Conservation (phyloP, 2,113 vertebrate genomes). For the Ciconia maguari region DNA sequence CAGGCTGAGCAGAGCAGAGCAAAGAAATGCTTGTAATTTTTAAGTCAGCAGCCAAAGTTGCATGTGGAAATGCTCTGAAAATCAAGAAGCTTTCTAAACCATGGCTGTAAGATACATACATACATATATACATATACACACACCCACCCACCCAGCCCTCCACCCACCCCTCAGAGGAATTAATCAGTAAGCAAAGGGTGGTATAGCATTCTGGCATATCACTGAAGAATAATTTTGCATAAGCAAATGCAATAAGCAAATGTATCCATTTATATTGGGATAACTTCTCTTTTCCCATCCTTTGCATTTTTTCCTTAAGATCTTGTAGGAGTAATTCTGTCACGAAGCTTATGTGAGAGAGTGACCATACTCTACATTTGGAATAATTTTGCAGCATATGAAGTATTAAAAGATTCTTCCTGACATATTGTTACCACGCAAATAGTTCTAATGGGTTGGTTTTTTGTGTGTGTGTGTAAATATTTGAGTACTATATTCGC, state of each 20-base stretch:
- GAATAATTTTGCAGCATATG: not conserved
- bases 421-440: not conserved
- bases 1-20: not conserved
- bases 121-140: too few relatives aligned
- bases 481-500: not conserved
- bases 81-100: not conserved
- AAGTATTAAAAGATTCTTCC: conserved; percentile 3
- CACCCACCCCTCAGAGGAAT: not conserved
- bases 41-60: not conserved
- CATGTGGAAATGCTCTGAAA: not conserved
- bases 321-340: not conserved
- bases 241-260: not conserved
- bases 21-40: not conserved
- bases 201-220: not conserved
- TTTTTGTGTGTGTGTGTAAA: not conserved
- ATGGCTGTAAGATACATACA: not conserved
- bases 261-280: not conserved
- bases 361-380: not conserved
- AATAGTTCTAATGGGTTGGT: not conserved
- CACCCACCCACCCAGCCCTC: too few relatives aligned
- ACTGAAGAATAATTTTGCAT: not conserved
- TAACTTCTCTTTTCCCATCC: not conserved
- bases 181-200: not conserved
- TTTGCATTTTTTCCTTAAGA: not conserved
- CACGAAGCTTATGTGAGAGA: not conserved